Evolutionary conservation across 2,797 vertebrate genomes (phyloP).

Genomic region (Lagocephalus sceleratus): DNA sequence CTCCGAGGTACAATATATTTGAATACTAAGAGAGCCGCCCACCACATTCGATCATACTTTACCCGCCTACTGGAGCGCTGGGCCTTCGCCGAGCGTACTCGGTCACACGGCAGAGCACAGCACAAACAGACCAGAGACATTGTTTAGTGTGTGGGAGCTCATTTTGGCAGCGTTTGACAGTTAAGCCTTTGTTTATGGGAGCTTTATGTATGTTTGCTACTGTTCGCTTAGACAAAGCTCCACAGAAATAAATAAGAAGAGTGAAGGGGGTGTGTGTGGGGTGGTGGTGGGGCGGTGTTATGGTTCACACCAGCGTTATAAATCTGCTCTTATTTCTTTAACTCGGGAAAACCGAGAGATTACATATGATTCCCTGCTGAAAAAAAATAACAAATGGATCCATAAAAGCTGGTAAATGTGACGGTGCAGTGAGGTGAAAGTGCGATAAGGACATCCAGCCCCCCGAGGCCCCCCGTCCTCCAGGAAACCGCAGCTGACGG

Average conservation of each 20-base stretch:
- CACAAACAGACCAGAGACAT: constrained; percentile 55
- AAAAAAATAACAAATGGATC: too few relatives aligned
- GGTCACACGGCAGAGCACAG: constrained; percentile 46
- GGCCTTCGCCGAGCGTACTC: constrained; percentile 39
- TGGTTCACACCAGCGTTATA: constrained; percentile 15
- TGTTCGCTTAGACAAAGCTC: constrained; percentile 51
- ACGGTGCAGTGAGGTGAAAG: constrained; percentile 25
- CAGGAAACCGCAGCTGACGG: constrained; percentile 51
- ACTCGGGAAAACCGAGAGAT: not conserved
- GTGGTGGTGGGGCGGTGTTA: constrained; percentile 30
- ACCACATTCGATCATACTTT: constrained; percentile 55
- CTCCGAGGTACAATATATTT: constrained; percentile 54
- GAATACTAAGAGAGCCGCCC: constrained; percentile 65
- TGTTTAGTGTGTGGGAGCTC: constrained; percentile 70
- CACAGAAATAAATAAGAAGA: constrained; percentile 38
- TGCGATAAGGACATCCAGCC: constrained; percentile 24
- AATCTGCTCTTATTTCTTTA: constrained; percentile 17
- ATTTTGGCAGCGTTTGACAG: constrained; percentile 65
- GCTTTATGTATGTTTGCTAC: constrained; percentile 55
- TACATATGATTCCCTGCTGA: not conserved
- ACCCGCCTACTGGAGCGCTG: constrained; percentile 58
- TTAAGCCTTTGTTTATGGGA: constrained; percentile 56
- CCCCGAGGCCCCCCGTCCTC: constrained; percentile 13
- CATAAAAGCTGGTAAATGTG: constrained; percentile 16
- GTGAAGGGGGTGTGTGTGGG: constrained; percentile 33